Base-by-base conservation (phyloP, 2,113 vertebrate species). In the Phocoena sinus region DNA sequence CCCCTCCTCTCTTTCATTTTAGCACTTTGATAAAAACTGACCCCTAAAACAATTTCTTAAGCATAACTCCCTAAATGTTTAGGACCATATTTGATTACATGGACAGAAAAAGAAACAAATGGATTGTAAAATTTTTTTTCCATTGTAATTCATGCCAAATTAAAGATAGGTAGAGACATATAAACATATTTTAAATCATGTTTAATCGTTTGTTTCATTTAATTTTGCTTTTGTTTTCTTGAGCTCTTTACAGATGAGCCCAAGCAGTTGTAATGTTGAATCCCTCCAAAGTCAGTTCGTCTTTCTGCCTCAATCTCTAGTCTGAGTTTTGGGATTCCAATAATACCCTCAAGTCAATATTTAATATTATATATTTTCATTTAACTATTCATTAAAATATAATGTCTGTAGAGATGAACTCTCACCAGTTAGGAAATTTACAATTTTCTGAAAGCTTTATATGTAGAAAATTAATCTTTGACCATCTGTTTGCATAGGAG, bases 171-270 rank as follows among this genome's bases (percentile, higher is more conserved):
- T 50, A 23, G 2, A 95, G n/a, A 83, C 14, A 62, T 26, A 62
- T n/a, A 68, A 70, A 60, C 17, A 82, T 25, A 90, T 82, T 97
- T 92, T 92, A 94, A 94, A 58, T 67, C 20, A 20, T 63, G 15
- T 83, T 90, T 90, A 87, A 73, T 83, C 41, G 73, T 8, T 90
- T 82, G 5, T 86, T 73, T 95, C 36, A 85, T 76, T 95, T 94
- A 86, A 68, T 94, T 95, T 95, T 95, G 28, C 25, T 76, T 2
- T 82, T 87, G 33, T 85, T 90, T 89, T 94, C 31, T 82, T 56
- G 62, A 25, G 31, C 62, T 92, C 8, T 79, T 92, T 92, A 71
- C 4, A 77, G 38, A 73, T 56, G 25, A 83, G 47, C n/a, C 53
- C 56, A 89, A 53, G 0, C n/a, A 25, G 1, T 58, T 74, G 11